Base-by-base conservation (phyloP, 1,140 invertebrate species). In the Hycleus cichorii region DNA sequence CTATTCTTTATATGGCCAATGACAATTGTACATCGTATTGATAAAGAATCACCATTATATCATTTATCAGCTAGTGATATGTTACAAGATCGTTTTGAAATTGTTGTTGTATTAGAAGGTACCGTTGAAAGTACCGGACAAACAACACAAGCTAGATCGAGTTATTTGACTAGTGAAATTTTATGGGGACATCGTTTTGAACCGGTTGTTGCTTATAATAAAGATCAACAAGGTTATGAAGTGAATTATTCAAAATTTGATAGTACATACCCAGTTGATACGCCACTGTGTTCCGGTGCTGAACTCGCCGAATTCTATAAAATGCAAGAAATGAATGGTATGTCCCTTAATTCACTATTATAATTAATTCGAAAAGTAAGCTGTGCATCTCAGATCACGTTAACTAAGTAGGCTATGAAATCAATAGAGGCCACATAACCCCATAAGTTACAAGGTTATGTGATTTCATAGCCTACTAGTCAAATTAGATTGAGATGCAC, bases 1-100 rank as follows among this genome's bases (percentile, higher is more conserved):
- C 72, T 95, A 1, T 95, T 97, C 74, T 91, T 98, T 69, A 95
- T 97, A 45, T 97, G 94, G 94, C 94, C 94, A 2, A 87, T 91
- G 73, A 87, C 86, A 1, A 88, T 91, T 59, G 84, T 91, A 5
- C 90, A 92, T 67, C 79, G 80, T 59, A 90, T 95, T 57, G 87
- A 94, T 66, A 78, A 80, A 5, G 76, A 79, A 3, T 88, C 86
- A 54, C 95, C 94, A 1, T 87, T 98, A 39, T 97, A 89, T 71
- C 81, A 85, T 45, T 82, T 95, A 64, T 89, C 88, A 0, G 90
- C 91, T 0, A 86, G 90, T 4, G 91, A 95, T 66, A 83, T 98
- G 67, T 75, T 91, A 2, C 84, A 86, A 61, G 91, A 95, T 54
- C 83, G 90, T 57, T 98, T 97, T 71, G 96, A 98, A 74, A 88